phyloP scores from a whole-genome alignment of 2,113 vertebrate species.

The Riparia riparia region DNA sequence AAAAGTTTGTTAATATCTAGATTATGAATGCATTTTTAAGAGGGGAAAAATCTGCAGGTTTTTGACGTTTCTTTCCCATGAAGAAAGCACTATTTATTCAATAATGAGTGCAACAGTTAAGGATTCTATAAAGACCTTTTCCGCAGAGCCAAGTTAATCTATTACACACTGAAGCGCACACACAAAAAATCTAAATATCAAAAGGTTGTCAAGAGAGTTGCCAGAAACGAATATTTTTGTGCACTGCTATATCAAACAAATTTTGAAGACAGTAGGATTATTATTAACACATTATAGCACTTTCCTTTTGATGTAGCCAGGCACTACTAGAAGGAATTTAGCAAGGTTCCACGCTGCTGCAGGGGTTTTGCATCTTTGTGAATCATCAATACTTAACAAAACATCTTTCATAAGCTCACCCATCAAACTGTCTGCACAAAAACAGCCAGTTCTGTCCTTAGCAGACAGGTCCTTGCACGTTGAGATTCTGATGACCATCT shows the following conservation, averaged over 20 bases:
- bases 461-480: background rate
- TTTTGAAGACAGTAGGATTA: slow-evolving; percentile 15
- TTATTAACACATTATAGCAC: background rate
- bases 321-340: background rate
- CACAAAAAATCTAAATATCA: slow-evolving; percentile 27
- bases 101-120: slow-evolving; percentile 35
- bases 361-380: background rate
- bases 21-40: slow-evolving; percentile 55
- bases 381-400: background rate
- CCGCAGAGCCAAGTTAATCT: slow-evolving; percentile 48
- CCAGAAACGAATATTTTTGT: background rate
- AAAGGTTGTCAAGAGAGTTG: slow-evolving; percentile 34
- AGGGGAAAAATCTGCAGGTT: background rate
- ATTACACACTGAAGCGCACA: slow-evolving; percentile 52
- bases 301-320: background rate
- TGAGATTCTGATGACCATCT: background rate
- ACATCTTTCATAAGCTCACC: background rate
- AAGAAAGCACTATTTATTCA: slow-evolving; percentile 25
- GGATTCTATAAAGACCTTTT: slow-evolving; percentile 53
- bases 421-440: background rate
- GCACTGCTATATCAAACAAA: slow-evolving; percentile 13
- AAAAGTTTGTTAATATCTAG: slow-evolving; percentile 71
- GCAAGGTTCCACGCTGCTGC: background rate
- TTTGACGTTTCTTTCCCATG: background rate
- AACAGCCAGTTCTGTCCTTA: background rate